Conservation (phyloP, 2,888 invertebrate genomes). For the Acronicta psi region DNA sequence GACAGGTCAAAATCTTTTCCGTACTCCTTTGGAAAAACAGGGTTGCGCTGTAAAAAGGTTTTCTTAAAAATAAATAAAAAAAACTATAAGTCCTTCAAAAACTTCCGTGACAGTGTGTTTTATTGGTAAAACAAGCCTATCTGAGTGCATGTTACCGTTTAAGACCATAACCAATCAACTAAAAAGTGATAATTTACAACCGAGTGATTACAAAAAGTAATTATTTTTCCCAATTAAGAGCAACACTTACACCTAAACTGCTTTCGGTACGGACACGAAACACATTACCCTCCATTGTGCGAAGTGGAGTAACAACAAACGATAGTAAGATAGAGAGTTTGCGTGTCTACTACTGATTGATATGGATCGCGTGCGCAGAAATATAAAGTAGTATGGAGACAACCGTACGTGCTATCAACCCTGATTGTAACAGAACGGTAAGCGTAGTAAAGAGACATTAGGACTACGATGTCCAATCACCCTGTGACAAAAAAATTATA, state of each 20-base stretch:
- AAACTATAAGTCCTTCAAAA: too few relatives aligned
- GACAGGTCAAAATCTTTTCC: not conserved
- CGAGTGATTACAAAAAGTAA: constrained; percentile 5
- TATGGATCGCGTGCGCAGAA: constrained; percentile 38
- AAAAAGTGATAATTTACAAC: not conserved
- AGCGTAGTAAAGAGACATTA: constrained; percentile 13
- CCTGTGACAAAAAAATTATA: not conserved
- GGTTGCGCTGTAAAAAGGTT: not conserved
- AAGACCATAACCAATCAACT: not conserved
- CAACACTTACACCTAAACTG: constrained; percentile 13
- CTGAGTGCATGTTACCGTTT: not conserved
- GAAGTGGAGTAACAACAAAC: constrained; percentile 45
- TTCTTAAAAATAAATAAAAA: too few relatives aligned
- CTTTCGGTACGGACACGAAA: constrained; percentile 40
- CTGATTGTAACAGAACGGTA: constrained; percentile 17
- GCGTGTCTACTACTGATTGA: constrained; percentile 37
- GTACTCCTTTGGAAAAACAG: not conserved
- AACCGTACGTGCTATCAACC: constrained; percentile 36
- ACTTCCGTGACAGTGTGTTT: too few relatives aligned
- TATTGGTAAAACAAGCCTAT: too few relatives aligned
- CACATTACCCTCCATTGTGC: constrained; percentile 52
- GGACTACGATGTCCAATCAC: not conserved
- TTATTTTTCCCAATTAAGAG: constrained; percentile 34
- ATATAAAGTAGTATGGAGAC: constrained; percentile 38
- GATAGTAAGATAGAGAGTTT: constrained; percentile 46